Evolutionary conservation across 2,113 vertebrate species (phyloP), one percentile per base, ranked within the genome.

Genomic region (Neofelis nebulosa): DNA sequence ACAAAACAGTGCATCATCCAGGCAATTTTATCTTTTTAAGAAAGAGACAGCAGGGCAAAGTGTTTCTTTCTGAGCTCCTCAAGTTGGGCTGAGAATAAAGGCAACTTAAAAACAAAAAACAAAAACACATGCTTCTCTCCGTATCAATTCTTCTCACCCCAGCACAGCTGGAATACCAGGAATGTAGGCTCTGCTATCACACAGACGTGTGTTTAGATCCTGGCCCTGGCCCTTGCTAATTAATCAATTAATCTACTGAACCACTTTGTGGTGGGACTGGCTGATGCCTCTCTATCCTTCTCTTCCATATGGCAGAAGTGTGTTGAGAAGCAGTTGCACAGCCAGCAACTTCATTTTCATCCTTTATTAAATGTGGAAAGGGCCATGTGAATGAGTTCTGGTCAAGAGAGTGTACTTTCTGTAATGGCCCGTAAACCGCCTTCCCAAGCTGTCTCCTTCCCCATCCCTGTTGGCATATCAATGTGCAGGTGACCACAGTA

Each of bases 1-100:
- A 38, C 38, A 38, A 45, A 65, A 33, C 48, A 89, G 66, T 31
- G 69, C 45, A 89, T 86, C 96, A 82, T 66, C 61, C 57, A 68
- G 87, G 50, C 63, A 95, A 87, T 90, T 89, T 93, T 18, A 68
- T 76, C 87, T 95, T 66, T 84, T 78, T 82, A 31, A 66, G 45
- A 95, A 86, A 93, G 63, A 61, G 33, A 33, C 73, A 82, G 23
- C 36, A 79, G 48, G 16, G 61, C 38, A 71, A 5, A 82, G 6
- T 9, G 27, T 63, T 90, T 89, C n/a, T 96, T 50, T 91, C 16
- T 68, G 65, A 89, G n/a, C 48, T 85, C 31, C 69, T 91, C 8
- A 68, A 69, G 55, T 83, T 79, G 31, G 66, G 73, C 61, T 29
- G 48, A 93, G 63, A 69, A 97, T 52, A 89, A 88, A 96, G 12